Evolutionary conservation across 1,140 invertebrate genomes (phyloP).

Genomic region (Drosophila sulfurigaster): DNA sequence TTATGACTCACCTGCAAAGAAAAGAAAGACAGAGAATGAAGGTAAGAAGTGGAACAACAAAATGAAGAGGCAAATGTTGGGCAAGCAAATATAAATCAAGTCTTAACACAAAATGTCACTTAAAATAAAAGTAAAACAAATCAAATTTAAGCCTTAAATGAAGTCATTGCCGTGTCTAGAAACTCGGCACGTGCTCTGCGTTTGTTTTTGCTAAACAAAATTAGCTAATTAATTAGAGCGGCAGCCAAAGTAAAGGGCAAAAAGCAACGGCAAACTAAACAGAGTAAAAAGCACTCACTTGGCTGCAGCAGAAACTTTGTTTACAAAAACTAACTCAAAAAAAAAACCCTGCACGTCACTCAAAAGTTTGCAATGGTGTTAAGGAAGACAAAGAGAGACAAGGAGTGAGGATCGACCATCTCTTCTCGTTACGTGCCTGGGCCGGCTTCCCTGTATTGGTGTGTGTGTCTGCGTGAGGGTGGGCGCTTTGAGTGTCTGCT

Average conservation of each 20-base stretch:
- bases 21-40: slow-evolving; percentile 11
- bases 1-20: slow-evolving; percentile 55
- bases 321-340: slow-evolving; percentile 27
- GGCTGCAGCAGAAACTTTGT: slow-evolving; percentile 20
- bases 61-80: slow-evolving; percentile 20
- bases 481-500: slow-evolving; percentile 22
- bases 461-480: slow-evolving; percentile 2
- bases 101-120: slow-evolving; percentile 39
- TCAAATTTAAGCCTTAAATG: slow-evolving; percentile 58
- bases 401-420: not conserved
- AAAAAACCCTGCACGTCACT: slow-evolving; percentile 30
- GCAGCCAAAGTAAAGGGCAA: slow-evolving; percentile 7
- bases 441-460: too few relatives aligned
- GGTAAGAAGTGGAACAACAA: slow-evolving; percentile 22
- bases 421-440: slow-evolving; percentile 1
- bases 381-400: not conserved
- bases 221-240: slow-evolving; percentile 75
- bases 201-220: slow-evolving; percentile 58
- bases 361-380: slow-evolving; percentile 20
- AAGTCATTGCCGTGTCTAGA: slow-evolving; percentile 51
- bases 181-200: slow-evolving; percentile 53
- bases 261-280: slow-evolving; percentile 44
- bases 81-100: slow-evolving; percentile 52
- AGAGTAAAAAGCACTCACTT: slow-evolving; percentile 20
- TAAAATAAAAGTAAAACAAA: slow-evolving; percentile 36